These are phyloP conservation scores for Pithys albifrons DNA, from an alignment of 2,113 vertebrate species.

Conservation along the genomic window DNA sequence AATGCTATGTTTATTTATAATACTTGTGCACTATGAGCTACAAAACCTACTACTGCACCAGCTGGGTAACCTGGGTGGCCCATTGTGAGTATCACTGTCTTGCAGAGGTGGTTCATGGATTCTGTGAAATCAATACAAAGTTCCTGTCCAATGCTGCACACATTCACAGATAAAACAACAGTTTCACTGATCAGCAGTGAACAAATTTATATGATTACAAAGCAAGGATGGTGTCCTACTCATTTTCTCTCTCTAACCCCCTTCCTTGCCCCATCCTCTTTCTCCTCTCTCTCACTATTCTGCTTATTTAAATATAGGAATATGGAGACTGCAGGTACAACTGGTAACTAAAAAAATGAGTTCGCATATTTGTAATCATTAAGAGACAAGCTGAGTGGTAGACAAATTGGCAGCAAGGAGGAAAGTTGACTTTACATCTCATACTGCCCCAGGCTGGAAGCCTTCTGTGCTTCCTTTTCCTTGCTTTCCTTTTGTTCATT, in stretches of 20 bases:
- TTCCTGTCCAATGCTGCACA: neutral
- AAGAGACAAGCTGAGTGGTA: conserved; percentile 36
- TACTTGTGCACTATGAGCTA: neutral
- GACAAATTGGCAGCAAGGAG: conserved; percentile 1
- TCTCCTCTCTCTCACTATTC: neutral
- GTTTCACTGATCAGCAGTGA: conserved; percentile 25
- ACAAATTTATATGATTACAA: conserved; percentile 15
- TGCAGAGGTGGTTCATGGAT: neutral
- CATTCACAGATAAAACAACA: neutral
- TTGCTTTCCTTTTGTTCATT: conserved; percentile 40
- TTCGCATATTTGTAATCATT: conserved; percentile 40
- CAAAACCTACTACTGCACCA: neutral
- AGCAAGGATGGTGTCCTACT: neutral
- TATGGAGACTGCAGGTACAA: conserved; percentile 14
- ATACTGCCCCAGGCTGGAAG: neutral
- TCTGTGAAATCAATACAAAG: conserved; percentile 1
- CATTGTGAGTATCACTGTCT: neutral
- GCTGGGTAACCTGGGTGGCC: conserved; percentile 11
- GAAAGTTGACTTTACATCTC: conserved; percentile 33
- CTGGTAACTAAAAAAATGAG: neutral
- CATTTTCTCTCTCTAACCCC: neutral
- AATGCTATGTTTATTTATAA: neutral
- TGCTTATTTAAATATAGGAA: conserved; percentile 19
- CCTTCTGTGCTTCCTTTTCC: neutral
- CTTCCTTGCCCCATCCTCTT: neutral